Base-by-base conservation (phyloP, 2,888 invertebrate species). In the Fragum sueziense region DNA sequence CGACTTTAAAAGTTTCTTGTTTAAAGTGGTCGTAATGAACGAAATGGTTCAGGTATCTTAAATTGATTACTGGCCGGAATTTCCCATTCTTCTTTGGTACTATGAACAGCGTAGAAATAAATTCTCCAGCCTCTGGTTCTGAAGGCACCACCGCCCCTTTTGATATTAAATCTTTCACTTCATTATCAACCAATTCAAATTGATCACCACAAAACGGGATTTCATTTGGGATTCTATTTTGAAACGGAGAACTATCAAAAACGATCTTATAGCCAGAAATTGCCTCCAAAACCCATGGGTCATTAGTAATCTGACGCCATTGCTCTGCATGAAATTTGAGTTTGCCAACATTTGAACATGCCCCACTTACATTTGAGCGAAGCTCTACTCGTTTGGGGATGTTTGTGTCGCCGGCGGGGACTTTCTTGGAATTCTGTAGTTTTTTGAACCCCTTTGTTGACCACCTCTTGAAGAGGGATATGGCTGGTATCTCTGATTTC, bases 21-120 rank as follows among this genome's bases (percentile, higher is more conserved):
- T 80, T 76, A 27, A 76, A 80, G 69, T 80, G 80, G 33, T 79
- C 71, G 65, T 74, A 80, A 52, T 51, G 31, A 20, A 77, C 74
- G 74, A 71, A 80, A 22, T 76, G 22, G 59, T 80, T 76, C 2
- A 80, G 31, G 57, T 70, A 74, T 67, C 29, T 80, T 1, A n/a
- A n/a, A n/a, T n/a, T n/a, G n/a, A n/a, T n/a, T n/a, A n/a, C n/a
- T n/a, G n/a, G n/a, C n/a, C n/a, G 73, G 25, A 67, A 73, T 27
- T 62, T 62, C 4, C 62, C 62, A 62, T 62, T 62, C 33, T 31
- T 31, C 22, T 78, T 78, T 20, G 73, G 33, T 25, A 74, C 73
- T n/a, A 74, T 70, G 37, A 78, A 73, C n/a, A n/a, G n/a, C n/a
- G 37, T 37, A 37, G 37, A 37, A 9, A 37, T 37, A 37, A 37